These are phyloP conservation scores for Epinephelus fuscoguttatus DNA, from an alignment of 2,113 vertebrate species.

Conservation along the genomic window DNA sequence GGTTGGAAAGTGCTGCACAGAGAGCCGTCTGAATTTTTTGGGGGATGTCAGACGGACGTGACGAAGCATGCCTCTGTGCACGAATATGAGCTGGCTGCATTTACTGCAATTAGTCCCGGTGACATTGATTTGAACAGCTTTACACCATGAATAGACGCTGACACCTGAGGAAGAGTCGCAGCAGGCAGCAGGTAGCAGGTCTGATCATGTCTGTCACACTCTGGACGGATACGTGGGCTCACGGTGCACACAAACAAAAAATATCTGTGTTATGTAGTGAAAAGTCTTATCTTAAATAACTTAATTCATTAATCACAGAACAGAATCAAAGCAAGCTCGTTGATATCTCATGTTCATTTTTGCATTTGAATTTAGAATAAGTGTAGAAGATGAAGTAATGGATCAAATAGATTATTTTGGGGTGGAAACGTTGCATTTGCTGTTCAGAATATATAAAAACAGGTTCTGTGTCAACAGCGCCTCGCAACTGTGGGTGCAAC, in stretches of 20 bases:
- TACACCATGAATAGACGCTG: conserved; percentile 32
- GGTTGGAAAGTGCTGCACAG: not conserved
- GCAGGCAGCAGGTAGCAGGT: conserved; percentile 35
- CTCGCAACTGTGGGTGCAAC: not conserved
- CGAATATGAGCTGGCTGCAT: conserved; percentile 59
- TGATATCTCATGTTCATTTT: no score
- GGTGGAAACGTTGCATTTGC: not conserved
- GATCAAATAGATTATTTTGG: no score
- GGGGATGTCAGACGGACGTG: conserved; percentile 19
- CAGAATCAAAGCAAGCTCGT: conserved; percentile 1
- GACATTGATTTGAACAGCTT: conserved; percentile 51
- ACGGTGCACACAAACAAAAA: not conserved
- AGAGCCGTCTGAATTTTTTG: not conserved
- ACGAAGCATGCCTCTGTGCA: conserved; percentile 41
- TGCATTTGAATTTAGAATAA: not conserved
- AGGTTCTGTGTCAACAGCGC: not conserved
- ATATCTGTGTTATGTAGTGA: not conserved
- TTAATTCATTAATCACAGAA: not conserved
- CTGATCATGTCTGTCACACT: conserved; percentile 26
- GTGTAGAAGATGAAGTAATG: not conserved
- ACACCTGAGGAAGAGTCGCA: conserved; percentile 50
- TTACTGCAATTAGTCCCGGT: conserved; percentile 70
- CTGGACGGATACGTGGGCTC: not conserved
- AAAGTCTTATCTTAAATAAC: conserved; percentile 23
- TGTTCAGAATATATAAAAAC: not conserved